Evolutionary conservation across 2,888 invertebrate species (phyloP).

Genomic region (Thera obeliscata): DNA sequence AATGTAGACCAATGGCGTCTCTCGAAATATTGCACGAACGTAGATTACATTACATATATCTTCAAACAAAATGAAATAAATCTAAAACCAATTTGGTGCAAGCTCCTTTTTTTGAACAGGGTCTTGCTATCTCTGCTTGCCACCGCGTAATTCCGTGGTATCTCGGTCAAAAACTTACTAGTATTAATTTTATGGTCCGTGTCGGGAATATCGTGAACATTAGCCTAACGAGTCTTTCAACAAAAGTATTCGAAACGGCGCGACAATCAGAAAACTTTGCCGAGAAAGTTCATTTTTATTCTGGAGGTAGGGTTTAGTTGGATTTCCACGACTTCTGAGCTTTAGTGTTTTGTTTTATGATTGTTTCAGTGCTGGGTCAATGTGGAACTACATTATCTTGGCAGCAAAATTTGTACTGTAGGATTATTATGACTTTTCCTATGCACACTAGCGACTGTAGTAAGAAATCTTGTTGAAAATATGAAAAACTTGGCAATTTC

Average conservation of each 20-base stretch:
- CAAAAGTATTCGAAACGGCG: slow-evolving; percentile 40
- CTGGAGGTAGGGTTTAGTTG: slow-evolving; percentile 22
- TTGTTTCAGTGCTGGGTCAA: slow-evolving; percentile 1
- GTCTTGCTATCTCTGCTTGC: slow-evolving; percentile 2
- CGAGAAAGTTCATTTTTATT: slow-evolving; percentile 37
- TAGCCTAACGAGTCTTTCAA: slow-evolving; percentile 44
- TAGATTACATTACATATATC: no score
- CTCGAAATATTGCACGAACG: no score
- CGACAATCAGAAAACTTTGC: slow-evolving; percentile 42
- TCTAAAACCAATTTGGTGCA: no score
- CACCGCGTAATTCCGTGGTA: slow-evolving; percentile 1
- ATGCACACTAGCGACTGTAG: no score
- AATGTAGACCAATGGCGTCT: no score
- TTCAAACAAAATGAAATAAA: no score
- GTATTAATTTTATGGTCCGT: slow-evolving; percentile 15
- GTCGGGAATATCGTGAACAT: slow-evolving; percentile 36
- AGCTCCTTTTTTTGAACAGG: slow-evolving; percentile 1
- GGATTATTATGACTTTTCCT: no score
- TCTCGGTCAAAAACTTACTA: slow-evolving; percentile 3
- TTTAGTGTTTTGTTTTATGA: slow-evolving; percentile 18
- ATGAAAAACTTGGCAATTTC: no score
- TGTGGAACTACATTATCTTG: no score
- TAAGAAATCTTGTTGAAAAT: no score
- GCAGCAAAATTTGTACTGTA: no score
- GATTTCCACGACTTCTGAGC: slow-evolving; percentile 19